These are phyloP conservation scores for Phaedon cochleariae DNA, from an alignment of 2,888 invertebrate genomes.

Conservation along the genomic window DNA sequence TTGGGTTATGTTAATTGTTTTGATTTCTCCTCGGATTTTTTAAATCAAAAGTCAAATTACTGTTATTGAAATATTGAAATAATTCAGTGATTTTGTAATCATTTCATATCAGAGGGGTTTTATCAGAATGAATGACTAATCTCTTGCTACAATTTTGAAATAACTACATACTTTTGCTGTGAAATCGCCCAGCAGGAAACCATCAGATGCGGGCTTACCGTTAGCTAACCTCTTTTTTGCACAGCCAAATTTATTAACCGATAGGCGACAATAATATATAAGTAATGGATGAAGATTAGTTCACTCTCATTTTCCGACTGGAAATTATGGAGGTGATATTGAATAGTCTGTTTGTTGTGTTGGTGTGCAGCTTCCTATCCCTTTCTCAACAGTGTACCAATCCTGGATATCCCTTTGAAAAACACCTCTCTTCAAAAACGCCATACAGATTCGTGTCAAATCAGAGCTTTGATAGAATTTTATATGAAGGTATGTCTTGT, in stretches of 20 bases:
- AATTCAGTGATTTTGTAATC: too few relatives aligned
- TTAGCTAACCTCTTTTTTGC: slow-evolving; percentile 28
- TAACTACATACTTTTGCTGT: slow-evolving; percentile 13
- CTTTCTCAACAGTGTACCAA: slow-evolving; percentile 32
- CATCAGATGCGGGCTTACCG: slow-evolving; percentile 31
- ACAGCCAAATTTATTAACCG: slow-evolving; percentile 25
- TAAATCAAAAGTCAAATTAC: too few relatives aligned
- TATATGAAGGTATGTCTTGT: slow-evolving; percentile 66
- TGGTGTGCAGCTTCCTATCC: slow-evolving; percentile 17
- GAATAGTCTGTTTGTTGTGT: slow-evolving; percentile 13
- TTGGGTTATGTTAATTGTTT: too few relatives aligned
- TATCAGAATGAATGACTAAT: not conserved
- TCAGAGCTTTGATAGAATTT: slow-evolving; percentile 67
- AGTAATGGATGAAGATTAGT: slow-evolving; percentile 23
- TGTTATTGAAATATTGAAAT: too few relatives aligned
- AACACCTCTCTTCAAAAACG: slow-evolving; percentile 73
- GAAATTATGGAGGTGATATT: slow-evolving; percentile 19
- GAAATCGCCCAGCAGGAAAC: slow-evolving; percentile 1
- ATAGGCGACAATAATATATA: slow-evolving; percentile 19
- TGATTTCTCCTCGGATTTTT: too few relatives aligned
- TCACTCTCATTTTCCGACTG: slow-evolving; percentile 17
- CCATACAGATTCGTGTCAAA: slow-evolving; percentile 78
- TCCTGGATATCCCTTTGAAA: slow-evolving; percentile 49
- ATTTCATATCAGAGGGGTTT: too few relatives aligned
- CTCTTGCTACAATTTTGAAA: not conserved